phyloP scores from a whole-genome alignment of 2,888 invertebrate species.

The Hypena proboscidalis region DNA sequence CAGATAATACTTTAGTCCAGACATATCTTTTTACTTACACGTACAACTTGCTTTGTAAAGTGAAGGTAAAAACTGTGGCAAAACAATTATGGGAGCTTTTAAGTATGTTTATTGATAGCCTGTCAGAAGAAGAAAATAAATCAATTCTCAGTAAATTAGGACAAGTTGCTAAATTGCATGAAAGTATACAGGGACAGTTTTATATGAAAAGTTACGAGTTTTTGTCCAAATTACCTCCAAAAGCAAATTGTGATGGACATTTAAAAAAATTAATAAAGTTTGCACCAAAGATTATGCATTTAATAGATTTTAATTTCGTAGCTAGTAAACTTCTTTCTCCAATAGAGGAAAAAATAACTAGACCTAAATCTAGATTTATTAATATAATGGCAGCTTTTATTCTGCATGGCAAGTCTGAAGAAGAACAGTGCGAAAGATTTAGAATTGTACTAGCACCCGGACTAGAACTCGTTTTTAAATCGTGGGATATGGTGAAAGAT shows the following conservation, averaged over 20 bases:
- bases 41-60: conserved; percentile 46
- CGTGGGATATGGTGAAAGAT: conserved; percentile 35
- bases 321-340: conserved; percentile 41
- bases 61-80: conserved; percentile 36
- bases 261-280: conserved; percentile 29
- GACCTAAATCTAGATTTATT: conserved; percentile 4
- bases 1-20: conserved; percentile 55
- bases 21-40: conserved; percentile 53
- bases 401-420: conserved; percentile 42
- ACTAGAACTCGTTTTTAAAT: conserved; percentile 40
- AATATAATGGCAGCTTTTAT: conserved; percentile 42
- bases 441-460: conserved; percentile 41
- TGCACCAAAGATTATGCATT: conserved; percentile 44
- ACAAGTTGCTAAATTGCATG: conserved; percentile 41
- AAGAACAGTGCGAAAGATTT: conserved; percentile 44
- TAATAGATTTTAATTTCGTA: conserved; percentile 50
- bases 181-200: conserved; percentile 42
- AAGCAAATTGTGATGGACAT: conserved; percentile 34
- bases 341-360: conserved; percentile 31
- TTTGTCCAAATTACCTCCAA: conserved; percentile 46
- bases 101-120: conserved; percentile 53
- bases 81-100: conserved; percentile 54
- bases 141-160: conserved; percentile 48
- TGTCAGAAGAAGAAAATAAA: conserved; percentile 54
- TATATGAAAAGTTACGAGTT: conserved; percentile 53